These are phyloP conservation scores for Rhyacichthys aspro DNA, from an alignment of 2,797 vertebrate genomes.

Conservation along the genomic window DNA sequence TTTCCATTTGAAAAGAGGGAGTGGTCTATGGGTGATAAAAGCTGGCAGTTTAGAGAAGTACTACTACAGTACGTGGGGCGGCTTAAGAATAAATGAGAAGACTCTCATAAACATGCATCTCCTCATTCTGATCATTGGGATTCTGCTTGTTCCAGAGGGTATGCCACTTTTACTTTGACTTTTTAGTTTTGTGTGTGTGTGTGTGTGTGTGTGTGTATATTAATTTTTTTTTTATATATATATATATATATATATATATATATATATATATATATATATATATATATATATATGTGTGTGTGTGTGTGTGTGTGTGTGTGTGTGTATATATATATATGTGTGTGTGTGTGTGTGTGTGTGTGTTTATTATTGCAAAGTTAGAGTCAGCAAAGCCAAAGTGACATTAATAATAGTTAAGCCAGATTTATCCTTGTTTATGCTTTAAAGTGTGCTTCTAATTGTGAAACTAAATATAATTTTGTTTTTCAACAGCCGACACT, in stretches of 20 bases:
- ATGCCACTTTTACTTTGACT: conserved; percentile 30
- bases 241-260: too few relatives aligned
- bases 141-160: conserved; percentile 54
- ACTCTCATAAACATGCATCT: conserved; percentile 46
- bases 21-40: not conserved
- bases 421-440: too few relatives aligned
- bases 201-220: not conserved
- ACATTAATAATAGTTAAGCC: too few relatives aligned
- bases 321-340: too few relatives aligned
- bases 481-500: conserved; percentile 38
- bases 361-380: too few relatives aligned
- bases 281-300: too few relatives aligned
- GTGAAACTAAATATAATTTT: not conserved
- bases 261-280: too few relatives aligned
- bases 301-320: too few relatives aligned
- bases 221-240: too few relatives aligned
- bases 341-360: too few relatives aligned
- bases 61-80: not conserved
- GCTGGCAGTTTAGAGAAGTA: not conserved
- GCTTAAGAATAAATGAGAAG: not conserved
- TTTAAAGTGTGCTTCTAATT: too few relatives aligned
- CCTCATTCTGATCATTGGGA: conserved; percentile 32
- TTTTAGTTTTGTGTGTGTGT: not conserved
- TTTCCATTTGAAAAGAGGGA: conserved; percentile 3
- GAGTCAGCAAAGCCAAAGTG: too few relatives aligned